These are phyloP conservation scores for Hypsibius dujardini DNA, from an alignment of 1,140 invertebrate species.

Conservation along the genomic window DNA sequence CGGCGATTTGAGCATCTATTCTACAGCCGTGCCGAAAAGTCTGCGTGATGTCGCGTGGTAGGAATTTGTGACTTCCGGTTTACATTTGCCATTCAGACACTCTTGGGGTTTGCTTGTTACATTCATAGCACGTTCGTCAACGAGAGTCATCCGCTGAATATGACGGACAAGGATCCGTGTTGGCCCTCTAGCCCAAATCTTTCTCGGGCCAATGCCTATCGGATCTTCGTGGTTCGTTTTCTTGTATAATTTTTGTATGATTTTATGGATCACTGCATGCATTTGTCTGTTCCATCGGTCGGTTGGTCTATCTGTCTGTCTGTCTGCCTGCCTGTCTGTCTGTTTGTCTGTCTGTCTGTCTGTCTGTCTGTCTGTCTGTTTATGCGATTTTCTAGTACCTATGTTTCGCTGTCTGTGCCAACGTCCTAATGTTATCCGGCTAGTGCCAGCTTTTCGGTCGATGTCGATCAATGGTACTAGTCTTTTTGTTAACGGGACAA, in stretches of 20 bases:
- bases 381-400: too few relatives aligned
- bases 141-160: conserved; percentile 23
- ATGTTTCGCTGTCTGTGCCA: too few relatives aligned
- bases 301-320: too few relatives aligned
- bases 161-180: conserved; percentile 35
- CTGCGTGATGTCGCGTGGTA: conserved; percentile 74
- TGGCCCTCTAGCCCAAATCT: conserved; percentile 37
- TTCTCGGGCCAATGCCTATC: conserved; percentile 53
- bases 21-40: conserved; percentile 75
- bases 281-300: too few relatives aligned
- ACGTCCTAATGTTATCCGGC: too few relatives aligned
- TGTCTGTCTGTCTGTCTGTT: too few relatives aligned
- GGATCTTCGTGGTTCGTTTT: conserved; percentile 50
- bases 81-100: conserved; percentile 18
- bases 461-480: conserved; percentile 17
- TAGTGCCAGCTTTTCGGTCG: too few relatives aligned
- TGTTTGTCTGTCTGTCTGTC: too few relatives aligned
- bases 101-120: too few relatives aligned
- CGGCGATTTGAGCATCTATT: conserved; percentile 89
- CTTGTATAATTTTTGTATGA: background rate
- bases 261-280: conserved; percentile 18
- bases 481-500: background rate
- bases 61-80: too few relatives aligned
- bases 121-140: conserved; percentile 32
- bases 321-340: too few relatives aligned